Percentiles rank a stretch among this genome's conserved stretches.
Conservation (phyloP, 2,888 invertebrate species). For the Apoda limacodes region DNA sequence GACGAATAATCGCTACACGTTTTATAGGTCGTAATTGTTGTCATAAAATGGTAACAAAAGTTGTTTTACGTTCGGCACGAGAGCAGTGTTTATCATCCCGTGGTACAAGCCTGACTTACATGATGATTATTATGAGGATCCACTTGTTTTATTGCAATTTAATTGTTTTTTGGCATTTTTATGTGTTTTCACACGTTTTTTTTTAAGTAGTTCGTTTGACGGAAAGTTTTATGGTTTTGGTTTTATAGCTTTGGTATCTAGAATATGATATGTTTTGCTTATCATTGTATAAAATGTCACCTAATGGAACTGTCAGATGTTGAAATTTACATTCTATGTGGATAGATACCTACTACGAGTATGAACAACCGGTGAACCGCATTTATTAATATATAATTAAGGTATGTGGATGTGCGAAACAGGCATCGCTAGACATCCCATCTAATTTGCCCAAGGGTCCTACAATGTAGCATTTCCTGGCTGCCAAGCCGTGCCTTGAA, state of each 20-base stretch:
- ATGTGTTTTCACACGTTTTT: constrained; percentile 28
- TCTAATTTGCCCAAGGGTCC: constrained; percentile 33
- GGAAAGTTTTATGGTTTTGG: constrained; percentile 4
- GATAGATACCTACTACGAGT: constrained; percentile 29
- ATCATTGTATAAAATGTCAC: too few species aligned
- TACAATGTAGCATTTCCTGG: constrained; percentile 44
- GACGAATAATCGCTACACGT: constrained; percentile 63
- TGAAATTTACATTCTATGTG: constrained; percentile 34
- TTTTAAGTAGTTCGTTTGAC: constrained; percentile 10
- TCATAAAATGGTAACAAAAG: constrained; percentile 68
- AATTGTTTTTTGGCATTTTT: constrained; percentile 46
- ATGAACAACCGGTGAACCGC: constrained; percentile 39
- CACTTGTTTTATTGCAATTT: constrained; percentile 47
- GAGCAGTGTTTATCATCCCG: constrained; percentile 58
- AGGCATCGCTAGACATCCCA: constrained; percentile 36
- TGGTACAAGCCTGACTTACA: constrained; percentile 49
- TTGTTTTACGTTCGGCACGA: constrained; percentile 65
- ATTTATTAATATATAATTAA: constrained; percentile 62
- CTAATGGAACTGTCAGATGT: too few species aligned
- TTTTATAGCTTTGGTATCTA: too few species aligned
- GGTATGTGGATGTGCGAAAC: constrained; percentile 39
- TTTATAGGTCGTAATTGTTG: constrained; percentile 69
- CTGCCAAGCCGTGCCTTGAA: constrained; percentile 36
- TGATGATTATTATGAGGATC: constrained; percentile 55
- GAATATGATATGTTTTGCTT: too few species aligned